These are phyloP conservation scores for Glaucidium brasilianum DNA, from an alignment of 2,113 vertebrate genomes.

Conservation along the genomic window DNA sequence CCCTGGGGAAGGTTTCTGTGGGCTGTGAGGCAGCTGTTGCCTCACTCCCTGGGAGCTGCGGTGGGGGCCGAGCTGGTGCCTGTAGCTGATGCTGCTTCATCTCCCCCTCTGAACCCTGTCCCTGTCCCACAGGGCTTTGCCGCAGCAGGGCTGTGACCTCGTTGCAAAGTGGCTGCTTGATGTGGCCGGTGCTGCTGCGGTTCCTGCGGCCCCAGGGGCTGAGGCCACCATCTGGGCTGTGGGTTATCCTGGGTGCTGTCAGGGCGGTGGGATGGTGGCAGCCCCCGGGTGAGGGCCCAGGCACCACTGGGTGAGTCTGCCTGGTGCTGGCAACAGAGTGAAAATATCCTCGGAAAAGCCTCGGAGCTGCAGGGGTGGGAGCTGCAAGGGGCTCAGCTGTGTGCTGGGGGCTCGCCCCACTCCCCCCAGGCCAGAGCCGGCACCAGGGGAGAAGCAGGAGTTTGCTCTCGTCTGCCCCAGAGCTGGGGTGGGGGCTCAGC, in stretches of 20 bases:
- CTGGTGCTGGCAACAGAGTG: not conserved
- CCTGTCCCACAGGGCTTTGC: not conserved
- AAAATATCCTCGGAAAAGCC: no score
- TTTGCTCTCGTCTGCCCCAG: not conserved
- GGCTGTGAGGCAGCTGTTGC: not conserved
- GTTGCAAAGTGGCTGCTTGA: fast-evolving
- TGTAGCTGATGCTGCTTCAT: fast-evolving
- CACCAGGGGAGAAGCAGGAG: no score
- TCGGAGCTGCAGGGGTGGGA: not conserved
- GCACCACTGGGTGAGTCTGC: not conserved
- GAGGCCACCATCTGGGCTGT: not conserved
- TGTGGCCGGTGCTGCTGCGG: fast-evolving
- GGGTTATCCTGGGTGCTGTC: not conserved
- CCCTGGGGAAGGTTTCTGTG: not conserved
- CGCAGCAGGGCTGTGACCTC: no score
- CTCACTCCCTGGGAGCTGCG: not conserved
- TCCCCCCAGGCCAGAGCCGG: not conserved
- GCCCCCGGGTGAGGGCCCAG: not conserved
- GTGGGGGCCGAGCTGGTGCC: not conserved
- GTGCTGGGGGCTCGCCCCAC: no score
- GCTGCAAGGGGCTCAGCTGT: not conserved
- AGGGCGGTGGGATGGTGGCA: not conserved
- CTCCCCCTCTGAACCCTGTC: not conserved
- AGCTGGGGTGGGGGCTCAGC: fast-evolving
- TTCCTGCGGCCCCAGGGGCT: not conserved